Evolutionary conservation across 92 coral and sea anemone genomes (phyloP), one percentile per base, ranked within the genome.

Genomic region (Paragorgia papillata): DNA sequence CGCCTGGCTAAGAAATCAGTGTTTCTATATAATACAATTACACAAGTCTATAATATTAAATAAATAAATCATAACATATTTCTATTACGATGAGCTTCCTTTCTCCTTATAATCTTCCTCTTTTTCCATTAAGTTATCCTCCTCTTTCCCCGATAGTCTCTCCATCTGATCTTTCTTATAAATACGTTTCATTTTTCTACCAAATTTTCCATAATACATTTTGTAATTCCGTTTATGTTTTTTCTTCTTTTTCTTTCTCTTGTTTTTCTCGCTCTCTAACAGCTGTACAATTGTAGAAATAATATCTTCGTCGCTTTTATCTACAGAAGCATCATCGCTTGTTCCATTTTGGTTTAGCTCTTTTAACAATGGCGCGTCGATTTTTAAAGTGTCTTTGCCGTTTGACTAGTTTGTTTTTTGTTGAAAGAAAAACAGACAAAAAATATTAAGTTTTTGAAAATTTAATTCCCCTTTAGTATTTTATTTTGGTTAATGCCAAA

Each of bases 221-320:
- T 49, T 68, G 62, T 31, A 7, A 31, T 31, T 31, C 21, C 48
- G 22, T 33, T 9, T 35, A 20, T 33, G 12, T 35, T 63, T 39
- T 10, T 63, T 1, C 12, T 26, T 1, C 69, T 63, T 31, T 13
- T 21, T 1, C 43, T 21, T 31, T 63, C 27, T 13, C 35, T 54
- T 54, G 14, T 15, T 19, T 53, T 33, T 29, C 48, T 71, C 78
- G 7, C 21, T 55, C 28, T 71, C 78, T 12, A 71, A 14, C 50
- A 71, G 1, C 40, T 71, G 29, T 33, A 71, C 78, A 49, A 71
- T 71, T 6, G 64, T 71, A 15, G 78, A 71, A 1, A 71, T 71
- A 10, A 71, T 71, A 14, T 33, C 49, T 32, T 53, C 78, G 63
- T 71, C 65, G n/a, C 44, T 26, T 53, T 32, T 53, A 6, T 32